Evolutionary conservation across 2,888 invertebrate species (phyloP).

Genomic region (Lamellibrachia columna): DNA sequence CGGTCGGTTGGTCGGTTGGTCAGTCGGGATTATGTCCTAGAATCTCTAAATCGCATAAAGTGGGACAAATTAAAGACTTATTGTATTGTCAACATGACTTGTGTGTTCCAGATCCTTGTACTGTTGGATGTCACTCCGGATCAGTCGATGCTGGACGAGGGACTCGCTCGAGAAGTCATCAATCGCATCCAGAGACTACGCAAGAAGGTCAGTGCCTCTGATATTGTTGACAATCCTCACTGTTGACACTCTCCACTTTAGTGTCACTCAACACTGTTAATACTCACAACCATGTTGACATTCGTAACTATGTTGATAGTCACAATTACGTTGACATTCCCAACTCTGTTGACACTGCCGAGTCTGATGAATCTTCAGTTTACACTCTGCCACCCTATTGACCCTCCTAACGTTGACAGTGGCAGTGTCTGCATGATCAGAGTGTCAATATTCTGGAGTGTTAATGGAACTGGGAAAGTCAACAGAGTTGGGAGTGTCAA

Average conservation of each 20-base stretch:
- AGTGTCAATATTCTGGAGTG: too few relatives aligned
- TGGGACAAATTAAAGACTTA: too few relatives aligned
- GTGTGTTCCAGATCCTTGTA: conserved; percentile 73
- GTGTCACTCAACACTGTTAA: background rate
- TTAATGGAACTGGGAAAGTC: too few relatives aligned
- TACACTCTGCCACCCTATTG: too few relatives aligned
- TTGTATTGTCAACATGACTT: background rate
- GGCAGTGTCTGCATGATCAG: too few relatives aligned
- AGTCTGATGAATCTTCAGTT: too few relatives aligned
- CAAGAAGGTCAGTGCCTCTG: conserved; percentile 74
- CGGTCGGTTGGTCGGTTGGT: background rate
- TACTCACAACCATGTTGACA: background rate
- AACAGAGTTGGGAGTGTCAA: too few relatives aligned
- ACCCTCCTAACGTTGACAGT: too few relatives aligned
- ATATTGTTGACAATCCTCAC: background rate
- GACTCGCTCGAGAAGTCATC: conserved; percentile 92
- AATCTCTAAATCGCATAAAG: too few relatives aligned
- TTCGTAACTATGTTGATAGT: too few relatives aligned
- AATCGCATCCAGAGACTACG: conserved; percentile 95
- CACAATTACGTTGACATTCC: too few relatives aligned
- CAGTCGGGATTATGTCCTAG: background rate
- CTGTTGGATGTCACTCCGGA: conserved; percentile 89
- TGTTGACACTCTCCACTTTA: too few relatives aligned
- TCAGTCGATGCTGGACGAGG: conserved; percentile 91
- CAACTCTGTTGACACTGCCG: background rate